These are phyloP conservation scores for Eonycteris spelaea DNA, from an alignment of 2,113 vertebrate genomes.

Conservation along the genomic window DNA sequence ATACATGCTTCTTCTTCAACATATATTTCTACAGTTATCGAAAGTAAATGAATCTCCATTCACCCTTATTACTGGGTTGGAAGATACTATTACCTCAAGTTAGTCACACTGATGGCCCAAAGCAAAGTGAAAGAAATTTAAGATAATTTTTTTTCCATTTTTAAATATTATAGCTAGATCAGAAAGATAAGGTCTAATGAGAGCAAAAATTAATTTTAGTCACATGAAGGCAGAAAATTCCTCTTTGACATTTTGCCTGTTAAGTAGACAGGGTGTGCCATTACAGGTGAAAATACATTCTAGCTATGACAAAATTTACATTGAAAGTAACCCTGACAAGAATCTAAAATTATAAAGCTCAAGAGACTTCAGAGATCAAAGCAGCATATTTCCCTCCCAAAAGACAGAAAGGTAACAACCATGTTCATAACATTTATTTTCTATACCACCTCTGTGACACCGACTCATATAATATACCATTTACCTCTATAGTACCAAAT, in stretches of 20 bases:
- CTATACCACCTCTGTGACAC: not conserved
- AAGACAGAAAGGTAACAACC: not conserved
- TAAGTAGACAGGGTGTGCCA: not conserved
- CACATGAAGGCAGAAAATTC: not conserved
- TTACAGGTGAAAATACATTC: not conserved
- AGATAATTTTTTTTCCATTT: not conserved
- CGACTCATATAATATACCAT: not conserved
- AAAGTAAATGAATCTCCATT: not conserved
- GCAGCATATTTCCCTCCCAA: not conserved
- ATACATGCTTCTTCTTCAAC: not conserved
- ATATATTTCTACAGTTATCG: not conserved
- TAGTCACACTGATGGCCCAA: not conserved
- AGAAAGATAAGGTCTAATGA: not conserved
- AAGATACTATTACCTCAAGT: not conserved
- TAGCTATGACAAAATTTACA: not conserved
- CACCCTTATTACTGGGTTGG: not conserved
- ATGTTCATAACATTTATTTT: not conserved
- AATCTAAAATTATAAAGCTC: not conserved
- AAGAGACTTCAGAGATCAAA: not conserved
- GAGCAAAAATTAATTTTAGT: not conserved
- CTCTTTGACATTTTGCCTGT: not conserved
- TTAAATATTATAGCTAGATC: not conserved
- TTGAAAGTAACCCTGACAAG: not conserved
- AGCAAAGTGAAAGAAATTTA: not conserved
- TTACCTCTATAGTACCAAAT: not conserved